These are phyloP conservation scores for Bombus cullumanus DNA, from an alignment of 1,140 invertebrate species.

Conservation along the genomic window DNA sequence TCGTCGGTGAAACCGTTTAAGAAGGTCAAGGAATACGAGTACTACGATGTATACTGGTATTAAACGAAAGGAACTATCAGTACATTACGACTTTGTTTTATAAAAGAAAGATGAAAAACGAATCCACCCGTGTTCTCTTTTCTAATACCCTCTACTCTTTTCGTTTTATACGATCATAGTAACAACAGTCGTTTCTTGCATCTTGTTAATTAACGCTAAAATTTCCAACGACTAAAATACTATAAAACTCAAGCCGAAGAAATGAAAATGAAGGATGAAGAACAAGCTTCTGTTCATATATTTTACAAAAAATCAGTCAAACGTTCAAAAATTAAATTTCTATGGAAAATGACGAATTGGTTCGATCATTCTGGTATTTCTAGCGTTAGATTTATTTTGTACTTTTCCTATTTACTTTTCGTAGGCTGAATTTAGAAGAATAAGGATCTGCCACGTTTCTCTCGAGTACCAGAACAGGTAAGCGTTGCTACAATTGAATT, in stretches of 20 bases:
- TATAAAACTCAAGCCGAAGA: too few relatives aligned
- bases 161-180: not conserved
- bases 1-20: slow-evolving; percentile 59
- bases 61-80: slow-evolving; percentile 73
- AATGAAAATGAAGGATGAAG: too few relatives aligned
- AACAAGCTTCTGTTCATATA: too few relatives aligned
- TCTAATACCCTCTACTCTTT: not conserved
- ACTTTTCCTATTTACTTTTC: not conserved
- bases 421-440: not conserved
- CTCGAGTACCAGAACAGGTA: slow-evolving; percentile 20
- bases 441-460: not conserved
- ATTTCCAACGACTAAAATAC: too few relatives aligned
- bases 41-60: slow-evolving; percentile 78
- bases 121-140: slow-evolving; percentile 41
- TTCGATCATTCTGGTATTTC: not conserved
- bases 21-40: slow-evolving; percentile 71
- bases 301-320: too few relatives aligned
- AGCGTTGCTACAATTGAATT: slow-evolving; percentile 21
- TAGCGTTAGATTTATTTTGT: not conserved
- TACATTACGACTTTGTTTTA: slow-evolving; percentile 79
- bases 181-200: not conserved
- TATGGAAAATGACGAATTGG: too few relatives aligned
- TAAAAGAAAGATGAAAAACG: slow-evolving; percentile 72
- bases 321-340: too few relatives aligned
- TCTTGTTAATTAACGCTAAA: too few relatives aligned